phyloP scores from a whole-genome alignment of 2,888 invertebrate genomes.

The Hyposoter dolosus region DNA sequence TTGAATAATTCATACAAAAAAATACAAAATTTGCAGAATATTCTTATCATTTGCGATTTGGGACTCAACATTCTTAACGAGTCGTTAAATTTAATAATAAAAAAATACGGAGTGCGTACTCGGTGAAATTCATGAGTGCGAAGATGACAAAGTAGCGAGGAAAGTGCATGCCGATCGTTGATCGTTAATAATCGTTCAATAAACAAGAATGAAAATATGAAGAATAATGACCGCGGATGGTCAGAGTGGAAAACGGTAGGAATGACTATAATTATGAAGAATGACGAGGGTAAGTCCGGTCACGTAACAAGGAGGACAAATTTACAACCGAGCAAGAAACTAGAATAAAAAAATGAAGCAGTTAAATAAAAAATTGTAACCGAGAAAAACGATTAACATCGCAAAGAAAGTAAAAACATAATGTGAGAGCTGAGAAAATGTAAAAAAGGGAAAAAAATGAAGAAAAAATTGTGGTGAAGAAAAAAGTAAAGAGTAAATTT shows the following conservation, averaged over 20 bases:
- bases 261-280: constrained; percentile 23
- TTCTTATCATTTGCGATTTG: no score
- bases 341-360: background rate
- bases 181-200: background rate
- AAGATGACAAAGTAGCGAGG: background rate
- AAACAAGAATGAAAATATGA: background rate
- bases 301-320: constrained; percentile 31
- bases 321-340: constrained; percentile 2
- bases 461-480: background rate
- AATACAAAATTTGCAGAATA: no score
- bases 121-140: background rate
- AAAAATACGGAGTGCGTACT: background rate
- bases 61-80: background rate
- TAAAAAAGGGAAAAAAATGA: background rate
- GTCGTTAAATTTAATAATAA: background rate
- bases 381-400: background rate
- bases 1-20: no score
- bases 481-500: constrained; percentile 21
- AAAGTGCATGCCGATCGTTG: background rate
- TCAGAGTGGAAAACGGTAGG: background rate
- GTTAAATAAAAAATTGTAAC: background rate
- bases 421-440: background rate
- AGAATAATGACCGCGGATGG: background rate
- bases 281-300: constrained; percentile 2
- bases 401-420: background rate